Evolutionary conservation across 2,888 invertebrate species (phyloP), one percentile per base, ranked within the genome.

Genomic region (Leucophora obtusa): DNA sequence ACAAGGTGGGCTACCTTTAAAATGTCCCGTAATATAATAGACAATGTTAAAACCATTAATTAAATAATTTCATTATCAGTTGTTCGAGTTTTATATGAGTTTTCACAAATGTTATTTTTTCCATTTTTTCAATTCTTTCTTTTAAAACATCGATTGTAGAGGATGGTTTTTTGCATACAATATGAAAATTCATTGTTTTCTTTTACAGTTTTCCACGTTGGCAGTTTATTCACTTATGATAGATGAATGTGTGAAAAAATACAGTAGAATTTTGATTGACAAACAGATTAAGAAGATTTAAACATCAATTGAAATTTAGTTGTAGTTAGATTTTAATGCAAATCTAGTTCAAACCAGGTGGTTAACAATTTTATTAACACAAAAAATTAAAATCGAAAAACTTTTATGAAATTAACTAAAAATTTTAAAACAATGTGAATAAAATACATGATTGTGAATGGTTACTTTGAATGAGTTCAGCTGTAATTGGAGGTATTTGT

Each of bases 51-150:
- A 69, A 51, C 33, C 50, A 33, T 63, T 63, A 73, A 69, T 59
- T 53, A 72, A 78, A 78, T 62, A 69, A 68, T 73, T 51, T 38
- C 11, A 73, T 73, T 68, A 14, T 66, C 5, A 78, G 62, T 68
- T 59, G 4, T 11, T n/a, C 6, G n/a, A 47, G 4, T 47, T 47
- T 14, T n/a, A 28, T 71, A 43, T 62, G 62, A 21, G 54, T 21
- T n/a, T 47, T 14, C 15, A 47, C n/a, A 54, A 43, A 18, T 54
- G 28, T 53, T 15, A 17, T 33, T 43, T 28, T 24, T 66, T 21
- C 15, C 28, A n/a, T 14, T 70, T 47, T 38, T 14, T n/a, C n/a
- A n/a, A 47, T n/a, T 47, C n/a, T 47, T 47, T 14, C 11, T 38
- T 47, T 47, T 47, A n/a, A 1, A 47, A 47, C 1, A 14, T 47